A percentile compares a stretch with the other conserved stretches of the same genome.
phyloP scores from a whole-genome alignment of 2,888 invertebrate species.

The Ectobius pallidus region DNA sequence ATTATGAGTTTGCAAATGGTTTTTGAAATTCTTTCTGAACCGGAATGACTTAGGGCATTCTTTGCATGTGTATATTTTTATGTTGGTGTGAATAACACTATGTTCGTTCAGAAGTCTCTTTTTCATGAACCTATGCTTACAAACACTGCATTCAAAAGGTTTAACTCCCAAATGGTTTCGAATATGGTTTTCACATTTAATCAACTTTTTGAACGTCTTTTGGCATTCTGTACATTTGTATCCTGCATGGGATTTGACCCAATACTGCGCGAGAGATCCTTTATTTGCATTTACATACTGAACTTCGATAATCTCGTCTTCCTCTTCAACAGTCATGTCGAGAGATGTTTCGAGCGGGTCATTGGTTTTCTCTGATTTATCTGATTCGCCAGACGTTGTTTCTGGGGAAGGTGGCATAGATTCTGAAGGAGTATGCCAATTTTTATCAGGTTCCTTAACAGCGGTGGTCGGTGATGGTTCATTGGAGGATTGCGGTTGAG shows the following conservation, averaged over 20 bases:
- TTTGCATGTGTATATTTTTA: constrained; percentile 5
- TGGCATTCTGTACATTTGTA: constrained; percentile 7
- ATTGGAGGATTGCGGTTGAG: too few species aligned
- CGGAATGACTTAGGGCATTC: constrained; percentile 12
- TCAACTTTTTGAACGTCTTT: not conserved
- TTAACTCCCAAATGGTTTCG: not conserved
- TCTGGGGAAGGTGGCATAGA: too few species aligned
- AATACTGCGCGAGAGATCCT: not conserved
- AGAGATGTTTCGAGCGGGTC: too few species aligned
- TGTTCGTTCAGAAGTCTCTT: constrained; percentile 19
- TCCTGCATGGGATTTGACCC: not conserved
- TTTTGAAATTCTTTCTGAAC: constrained; percentile 16
- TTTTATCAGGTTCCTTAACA: too few species aligned
- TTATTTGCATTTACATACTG: constrained; percentile 25
- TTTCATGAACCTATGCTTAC: constrained; percentile 2
- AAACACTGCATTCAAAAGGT: constrained; percentile 16
- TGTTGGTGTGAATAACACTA: not conserved
- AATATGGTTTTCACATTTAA: constrained; percentile 15
- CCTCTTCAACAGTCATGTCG: too few species aligned
- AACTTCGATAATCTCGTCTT: constrained; percentile 2
- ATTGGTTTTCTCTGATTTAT: too few species aligned
- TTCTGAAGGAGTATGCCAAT: too few species aligned
- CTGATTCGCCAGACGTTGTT: too few species aligned
- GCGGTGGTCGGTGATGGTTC: too few species aligned
- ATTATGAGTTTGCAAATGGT: not conserved